Percentiles rank a stretch among this genome's conserved stretches.
Conservation (phyloP, 2,113 vertebrate species). For the Macaca nemestrina region DNA sequence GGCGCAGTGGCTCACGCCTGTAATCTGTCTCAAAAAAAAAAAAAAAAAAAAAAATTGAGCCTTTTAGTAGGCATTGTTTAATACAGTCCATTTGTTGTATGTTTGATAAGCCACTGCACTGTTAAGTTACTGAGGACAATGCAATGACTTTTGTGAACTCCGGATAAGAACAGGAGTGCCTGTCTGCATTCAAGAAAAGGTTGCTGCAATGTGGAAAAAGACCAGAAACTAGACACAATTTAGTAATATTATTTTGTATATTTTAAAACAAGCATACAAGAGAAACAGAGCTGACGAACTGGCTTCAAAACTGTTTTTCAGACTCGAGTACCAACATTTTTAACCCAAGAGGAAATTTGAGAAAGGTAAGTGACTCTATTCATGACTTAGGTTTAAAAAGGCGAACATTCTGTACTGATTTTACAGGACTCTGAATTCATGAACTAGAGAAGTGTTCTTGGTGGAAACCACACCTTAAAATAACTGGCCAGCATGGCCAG, state of each 20-base stretch:
- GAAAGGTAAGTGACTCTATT: slow-evolving; percentile 76
- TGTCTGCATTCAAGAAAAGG: neutral
- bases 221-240: neutral
- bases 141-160: neutral
- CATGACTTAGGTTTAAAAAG: fast-evolving
- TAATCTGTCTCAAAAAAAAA: too few species aligned
- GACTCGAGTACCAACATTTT: slow-evolving; percentile 60
- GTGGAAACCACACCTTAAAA: neutral
- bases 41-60: neutral
- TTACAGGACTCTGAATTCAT: neutral
- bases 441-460: too few species aligned
- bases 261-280: neutral
- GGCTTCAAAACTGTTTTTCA: slow-evolving; percentile 61
- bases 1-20: too few species aligned
- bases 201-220: fast-evolving
- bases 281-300: neutral
- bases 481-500: neutral
- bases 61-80: neutral
- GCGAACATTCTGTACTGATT: neutral
- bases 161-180: too few species aligned
- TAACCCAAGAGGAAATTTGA: slow-evolving; percentile 54
- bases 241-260: neutral
- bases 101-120: neutral
- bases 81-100: neutral
- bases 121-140: neutral